Evolutionary conservation across 2,888 invertebrate genomes (phyloP).

Genomic region (Lasioglossum leucozonium): DNA sequence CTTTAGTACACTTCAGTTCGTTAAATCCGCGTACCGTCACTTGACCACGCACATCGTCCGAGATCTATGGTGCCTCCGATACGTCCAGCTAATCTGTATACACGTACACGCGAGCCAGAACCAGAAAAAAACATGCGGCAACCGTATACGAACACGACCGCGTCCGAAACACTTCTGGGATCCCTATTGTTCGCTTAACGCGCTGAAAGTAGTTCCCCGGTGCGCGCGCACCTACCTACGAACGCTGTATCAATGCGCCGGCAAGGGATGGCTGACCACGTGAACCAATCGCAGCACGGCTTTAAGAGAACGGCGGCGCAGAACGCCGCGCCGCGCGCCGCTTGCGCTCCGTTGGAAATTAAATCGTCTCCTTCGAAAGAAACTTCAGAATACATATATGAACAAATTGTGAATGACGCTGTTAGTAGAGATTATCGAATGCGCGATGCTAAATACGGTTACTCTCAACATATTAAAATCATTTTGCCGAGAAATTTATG

Average conservation of each 20-base stretch:
- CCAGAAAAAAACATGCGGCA: constrained; percentile 76
- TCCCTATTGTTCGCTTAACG: constrained; percentile 84
- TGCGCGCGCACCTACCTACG: constrained; percentile 82
- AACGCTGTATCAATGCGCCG: constrained; percentile 75
- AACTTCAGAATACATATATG: background rate
- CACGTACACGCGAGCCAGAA: constrained; percentile 72
- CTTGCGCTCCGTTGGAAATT: background rate
- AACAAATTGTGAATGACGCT: background rate
- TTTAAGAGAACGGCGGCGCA: constrained; percentile 59
- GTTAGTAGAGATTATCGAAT: background rate
- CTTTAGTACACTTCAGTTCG: constrained; percentile 67
- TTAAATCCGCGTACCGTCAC: constrained; percentile 70
- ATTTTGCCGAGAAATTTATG: background rate
- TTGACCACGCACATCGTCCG: constrained; percentile 75
- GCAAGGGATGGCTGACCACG: constrained; percentile 71
- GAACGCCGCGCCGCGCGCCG: constrained; percentile 18
- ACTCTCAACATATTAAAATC: background rate
- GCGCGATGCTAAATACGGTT: background rate
- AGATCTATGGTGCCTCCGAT: constrained; percentile 60
- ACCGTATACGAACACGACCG: constrained; percentile 81
- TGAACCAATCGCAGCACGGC: constrained; percentile 69
- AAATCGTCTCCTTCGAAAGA: background rate
- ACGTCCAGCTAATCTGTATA: constrained; percentile 67
- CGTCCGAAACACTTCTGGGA: constrained; percentile 84
- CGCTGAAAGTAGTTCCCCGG: constrained; percentile 84